These are phyloP conservation scores for Heterocephalus glaber DNA, from an alignment of 2,113 vertebrate genomes.

Conservation along the genomic window DNA sequence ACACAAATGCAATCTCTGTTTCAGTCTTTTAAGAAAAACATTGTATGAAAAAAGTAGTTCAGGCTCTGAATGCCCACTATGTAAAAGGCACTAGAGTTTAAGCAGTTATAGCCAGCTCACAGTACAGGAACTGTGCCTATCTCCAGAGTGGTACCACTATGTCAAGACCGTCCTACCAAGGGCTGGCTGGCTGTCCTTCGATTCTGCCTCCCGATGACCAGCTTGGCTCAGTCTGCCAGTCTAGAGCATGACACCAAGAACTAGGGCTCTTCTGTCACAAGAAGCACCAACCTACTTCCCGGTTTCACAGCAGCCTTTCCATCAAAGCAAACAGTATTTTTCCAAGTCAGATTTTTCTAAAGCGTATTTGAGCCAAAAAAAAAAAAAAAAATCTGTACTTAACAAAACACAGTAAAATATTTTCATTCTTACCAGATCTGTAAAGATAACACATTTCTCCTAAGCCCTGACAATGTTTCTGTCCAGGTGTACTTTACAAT, in stretches of 20 bases:
- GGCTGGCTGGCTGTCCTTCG: neutral
- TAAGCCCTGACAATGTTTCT: neutral
- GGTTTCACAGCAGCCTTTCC: neutral
- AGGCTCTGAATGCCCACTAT: neutral
- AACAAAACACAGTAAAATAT: slow-evolving; percentile 40
- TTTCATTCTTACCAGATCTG: neutral
- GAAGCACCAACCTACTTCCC: neutral
- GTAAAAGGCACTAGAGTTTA: neutral
- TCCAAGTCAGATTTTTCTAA: slow-evolving; percentile 4
- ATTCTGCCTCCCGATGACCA: neutral
- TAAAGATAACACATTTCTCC: neutral
- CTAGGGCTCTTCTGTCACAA: neutral
- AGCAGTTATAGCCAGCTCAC: neutral
- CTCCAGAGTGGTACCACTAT: neutral
- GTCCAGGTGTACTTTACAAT: neutral
- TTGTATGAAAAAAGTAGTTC: neutral
- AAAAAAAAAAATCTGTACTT: neutral
- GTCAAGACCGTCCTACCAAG: neutral
- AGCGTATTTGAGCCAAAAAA: neutral
- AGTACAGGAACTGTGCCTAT: neutral
- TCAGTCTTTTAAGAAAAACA: neutral
- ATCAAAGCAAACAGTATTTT: neutral
- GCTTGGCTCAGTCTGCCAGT: neutral
- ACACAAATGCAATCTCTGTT: neutral
- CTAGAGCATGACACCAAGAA: neutral